Evolutionary conservation across 2,113 vertebrate genomes (phyloP).

Genomic region (Colaptes auratus): DNA sequence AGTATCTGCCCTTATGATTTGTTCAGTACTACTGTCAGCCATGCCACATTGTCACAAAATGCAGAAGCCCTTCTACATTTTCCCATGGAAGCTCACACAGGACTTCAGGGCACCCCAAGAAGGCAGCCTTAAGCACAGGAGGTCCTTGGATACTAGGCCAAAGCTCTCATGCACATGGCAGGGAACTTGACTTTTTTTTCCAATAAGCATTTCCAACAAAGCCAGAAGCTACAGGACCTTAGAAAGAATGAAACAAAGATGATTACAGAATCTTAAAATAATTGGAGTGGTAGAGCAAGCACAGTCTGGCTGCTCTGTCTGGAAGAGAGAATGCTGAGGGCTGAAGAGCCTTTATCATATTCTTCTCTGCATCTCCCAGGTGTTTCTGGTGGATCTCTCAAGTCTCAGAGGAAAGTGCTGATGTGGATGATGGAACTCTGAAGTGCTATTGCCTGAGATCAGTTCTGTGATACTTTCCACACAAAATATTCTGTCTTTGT

Average conservation of each 20-base stretch:
- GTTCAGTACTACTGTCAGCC: not conserved
- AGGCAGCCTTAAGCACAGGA: not conserved
- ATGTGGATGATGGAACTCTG: not conserved
- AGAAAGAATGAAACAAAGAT: not conserved
- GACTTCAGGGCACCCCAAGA: not conserved
- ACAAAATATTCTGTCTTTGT: not conserved
- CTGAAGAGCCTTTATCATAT: not conserved
- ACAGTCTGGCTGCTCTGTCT: not conserved
- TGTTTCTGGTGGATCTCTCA: not conserved
- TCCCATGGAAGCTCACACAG: not conserved
- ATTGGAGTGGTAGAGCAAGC: not conserved
- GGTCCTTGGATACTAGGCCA: not conserved
- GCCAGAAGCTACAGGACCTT: not conserved
- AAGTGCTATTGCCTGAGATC: not conserved
- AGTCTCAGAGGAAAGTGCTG: not conserved
- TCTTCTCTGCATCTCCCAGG: not conserved
- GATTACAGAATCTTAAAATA: not conserved
- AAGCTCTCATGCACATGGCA: not conserved
- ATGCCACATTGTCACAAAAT: not conserved
- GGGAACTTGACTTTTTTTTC: not conserved
- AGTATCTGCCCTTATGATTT: not conserved
- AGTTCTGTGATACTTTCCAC: not conserved
- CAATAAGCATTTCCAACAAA: not conserved
- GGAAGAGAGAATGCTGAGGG: not conserved
- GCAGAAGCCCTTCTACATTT: not conserved